A percentile compares a stretch with the other conserved stretches of the same genome.
Conservation (phyloP, 2,113 vertebrate species). For the Brienomyrus brachyistius region DNA sequence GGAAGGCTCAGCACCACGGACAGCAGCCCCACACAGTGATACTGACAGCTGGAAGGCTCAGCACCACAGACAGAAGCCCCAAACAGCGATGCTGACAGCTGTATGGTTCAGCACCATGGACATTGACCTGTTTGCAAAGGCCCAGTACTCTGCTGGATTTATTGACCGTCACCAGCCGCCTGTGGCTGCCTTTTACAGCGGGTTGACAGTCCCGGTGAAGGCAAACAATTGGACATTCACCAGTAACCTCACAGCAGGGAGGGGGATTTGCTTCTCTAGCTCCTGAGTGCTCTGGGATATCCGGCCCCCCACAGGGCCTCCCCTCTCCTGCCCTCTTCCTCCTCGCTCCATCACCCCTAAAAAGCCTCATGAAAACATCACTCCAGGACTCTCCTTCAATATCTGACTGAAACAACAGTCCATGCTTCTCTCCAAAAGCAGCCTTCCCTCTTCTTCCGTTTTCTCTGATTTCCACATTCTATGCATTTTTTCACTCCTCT, state of each 20-base stretch:
- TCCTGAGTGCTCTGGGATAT: neutral
- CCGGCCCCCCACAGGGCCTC: neutral
- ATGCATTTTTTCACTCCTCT: neutral
- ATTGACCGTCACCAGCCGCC: neutral
- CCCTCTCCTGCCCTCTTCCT: neutral
- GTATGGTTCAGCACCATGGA: neutral
- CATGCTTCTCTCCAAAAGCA: neutral
- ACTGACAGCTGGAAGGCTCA: neutral
- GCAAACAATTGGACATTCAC: neutral
- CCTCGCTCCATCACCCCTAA: neutral
- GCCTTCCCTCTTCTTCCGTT: neutral
- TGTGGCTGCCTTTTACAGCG: neutral
- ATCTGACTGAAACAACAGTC: neutral
- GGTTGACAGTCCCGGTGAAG: neutral
- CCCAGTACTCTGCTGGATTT: neutral
- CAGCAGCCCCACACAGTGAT: neutral
- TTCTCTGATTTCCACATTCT: neutral
- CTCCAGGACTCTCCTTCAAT: neutral
- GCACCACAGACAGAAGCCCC: neutral
- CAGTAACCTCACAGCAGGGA: neutral
- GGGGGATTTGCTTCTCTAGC: neutral
- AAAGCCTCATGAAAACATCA: neutral
- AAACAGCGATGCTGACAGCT: too few species aligned
- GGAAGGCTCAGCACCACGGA: neutral
- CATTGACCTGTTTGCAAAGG: neutral